These are phyloP conservation scores for Pocillopora meandrina DNA, from an alignment of 92 coral and sea anemone species.

Conservation along the genomic window DNA sequence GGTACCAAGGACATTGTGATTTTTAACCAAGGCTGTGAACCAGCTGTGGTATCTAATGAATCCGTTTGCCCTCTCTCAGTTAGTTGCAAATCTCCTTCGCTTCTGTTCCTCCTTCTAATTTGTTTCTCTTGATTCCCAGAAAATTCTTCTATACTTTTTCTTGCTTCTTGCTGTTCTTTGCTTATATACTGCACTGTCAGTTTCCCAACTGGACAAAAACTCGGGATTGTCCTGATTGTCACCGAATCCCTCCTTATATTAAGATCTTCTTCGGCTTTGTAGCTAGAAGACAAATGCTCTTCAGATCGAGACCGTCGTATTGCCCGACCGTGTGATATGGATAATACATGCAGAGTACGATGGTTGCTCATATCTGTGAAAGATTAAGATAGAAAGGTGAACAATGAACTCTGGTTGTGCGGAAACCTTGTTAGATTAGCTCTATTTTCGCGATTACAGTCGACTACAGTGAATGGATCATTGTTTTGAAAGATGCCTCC, in stretches of 20 bases:
- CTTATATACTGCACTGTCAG: conserved; percentile 23
- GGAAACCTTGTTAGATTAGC: background rate
- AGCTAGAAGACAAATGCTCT: conserved; percentile 3
- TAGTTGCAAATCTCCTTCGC: background rate
- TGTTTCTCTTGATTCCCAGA: background rate
- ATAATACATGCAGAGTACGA: background rate
- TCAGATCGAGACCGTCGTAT: conserved; percentile 10
- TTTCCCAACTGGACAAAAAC: conserved; percentile 13
- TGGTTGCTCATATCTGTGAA: conserved; percentile 20
- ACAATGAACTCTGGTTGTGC: too few species aligned
- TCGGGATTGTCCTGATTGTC: conserved; percentile 6
- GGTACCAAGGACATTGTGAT: conserved; percentile 23
- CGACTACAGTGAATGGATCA: too few species aligned
- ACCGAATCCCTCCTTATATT: background rate
- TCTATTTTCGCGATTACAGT: too few species aligned
- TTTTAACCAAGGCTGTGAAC: background rate
- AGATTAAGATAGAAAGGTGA: background rate
- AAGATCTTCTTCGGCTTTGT: background rate
- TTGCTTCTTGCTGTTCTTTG: background rate
- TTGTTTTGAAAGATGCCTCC: too few species aligned
- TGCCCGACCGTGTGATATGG: conserved; percentile 23
- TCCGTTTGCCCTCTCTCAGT: background rate
- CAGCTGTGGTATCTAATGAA: background rate
- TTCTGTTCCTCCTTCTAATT: background rate
- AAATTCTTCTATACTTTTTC: background rate